Evolutionary conservation across 2,113 vertebrate genomes (phyloP).

Genomic region (Fukomys damarensis): DNA sequence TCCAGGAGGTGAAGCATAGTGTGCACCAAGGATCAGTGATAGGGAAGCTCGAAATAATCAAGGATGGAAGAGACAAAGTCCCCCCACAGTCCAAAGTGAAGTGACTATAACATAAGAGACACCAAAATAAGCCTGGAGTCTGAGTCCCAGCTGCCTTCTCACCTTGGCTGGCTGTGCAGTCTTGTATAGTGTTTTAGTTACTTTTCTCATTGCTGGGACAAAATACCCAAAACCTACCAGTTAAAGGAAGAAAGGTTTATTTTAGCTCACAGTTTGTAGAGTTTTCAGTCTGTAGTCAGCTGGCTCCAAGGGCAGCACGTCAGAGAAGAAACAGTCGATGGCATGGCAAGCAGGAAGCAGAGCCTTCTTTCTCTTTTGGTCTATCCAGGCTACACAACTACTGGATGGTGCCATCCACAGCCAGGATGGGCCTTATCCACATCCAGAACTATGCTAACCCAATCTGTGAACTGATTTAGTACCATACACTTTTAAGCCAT

Average conservation of each 20-base stretch:
- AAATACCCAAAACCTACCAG: neutral
- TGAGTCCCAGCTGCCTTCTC: neutral
- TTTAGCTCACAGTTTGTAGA: neutral
- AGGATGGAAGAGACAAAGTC: neutral
- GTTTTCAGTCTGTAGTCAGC: neutral
- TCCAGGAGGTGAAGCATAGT: neutral
- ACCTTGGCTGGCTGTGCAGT: neutral
- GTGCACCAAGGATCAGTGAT: neutral
- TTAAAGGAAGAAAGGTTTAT: neutral
- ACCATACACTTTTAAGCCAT: neutral
- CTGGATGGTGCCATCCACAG: neutral
- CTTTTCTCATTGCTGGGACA: neutral
- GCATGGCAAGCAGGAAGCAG: neutral
- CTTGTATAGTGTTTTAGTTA: neutral
- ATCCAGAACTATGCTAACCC: neutral
- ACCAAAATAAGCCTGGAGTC: too few relatives aligned
- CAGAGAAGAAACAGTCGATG: neutral
- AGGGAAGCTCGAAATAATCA: neutral
- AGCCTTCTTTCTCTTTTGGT: neutral
- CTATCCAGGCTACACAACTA: neutral
- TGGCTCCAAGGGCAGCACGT: neutral
- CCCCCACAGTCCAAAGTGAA: neutral
- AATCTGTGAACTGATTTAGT: neutral
- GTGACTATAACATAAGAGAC: neutral
- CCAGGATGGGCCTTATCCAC: neutral